Percentiles rank a stretch among this genome's conserved stretches.
Evolutionary conservation across 2,113 vertebrate genomes (phyloP).

Genomic region (Pterophyllum scalare): DNA sequence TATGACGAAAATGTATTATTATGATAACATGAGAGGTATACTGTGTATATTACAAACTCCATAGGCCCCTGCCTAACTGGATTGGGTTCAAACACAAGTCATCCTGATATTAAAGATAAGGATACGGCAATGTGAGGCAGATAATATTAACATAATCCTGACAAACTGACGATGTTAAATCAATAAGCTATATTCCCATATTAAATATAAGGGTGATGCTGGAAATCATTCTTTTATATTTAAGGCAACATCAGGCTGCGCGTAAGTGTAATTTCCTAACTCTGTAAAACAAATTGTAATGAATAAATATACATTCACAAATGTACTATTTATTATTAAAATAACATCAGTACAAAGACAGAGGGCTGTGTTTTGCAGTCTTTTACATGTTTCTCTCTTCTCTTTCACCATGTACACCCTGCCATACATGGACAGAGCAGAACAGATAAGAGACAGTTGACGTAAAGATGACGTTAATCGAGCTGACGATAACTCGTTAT

Average conservation of each 20-base stretch:
- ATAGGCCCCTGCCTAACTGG: not conserved
- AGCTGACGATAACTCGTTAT: not conserved
- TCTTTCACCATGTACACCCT: not conserved
- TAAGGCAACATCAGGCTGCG: too few relatives aligned
- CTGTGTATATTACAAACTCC: not conserved
- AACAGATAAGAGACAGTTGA: not conserved
- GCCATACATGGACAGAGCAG: not conserved
- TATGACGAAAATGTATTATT: not conserved
- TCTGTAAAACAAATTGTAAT: too few relatives aligned
- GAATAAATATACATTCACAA: not conserved
- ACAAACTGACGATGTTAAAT: not conserved
- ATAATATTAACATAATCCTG: too few relatives aligned
- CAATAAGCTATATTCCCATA: too few relatives aligned
- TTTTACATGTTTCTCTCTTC: not conserved
- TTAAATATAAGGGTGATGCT: too few relatives aligned
- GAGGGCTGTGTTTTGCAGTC: not conserved
- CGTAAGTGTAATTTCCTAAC: too few relatives aligned
- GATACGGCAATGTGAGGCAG: too few relatives aligned
- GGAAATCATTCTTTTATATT: not conserved
- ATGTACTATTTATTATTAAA: not conserved
- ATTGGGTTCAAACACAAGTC: not conserved
- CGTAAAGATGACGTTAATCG: not conserved
- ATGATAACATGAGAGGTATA: not conserved
- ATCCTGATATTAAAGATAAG: not conserved
- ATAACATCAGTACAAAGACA: not conserved